Evolutionary conservation across 2,797 vertebrate genomes (phyloP).

Genomic region (Florisuga fusca): DNA sequence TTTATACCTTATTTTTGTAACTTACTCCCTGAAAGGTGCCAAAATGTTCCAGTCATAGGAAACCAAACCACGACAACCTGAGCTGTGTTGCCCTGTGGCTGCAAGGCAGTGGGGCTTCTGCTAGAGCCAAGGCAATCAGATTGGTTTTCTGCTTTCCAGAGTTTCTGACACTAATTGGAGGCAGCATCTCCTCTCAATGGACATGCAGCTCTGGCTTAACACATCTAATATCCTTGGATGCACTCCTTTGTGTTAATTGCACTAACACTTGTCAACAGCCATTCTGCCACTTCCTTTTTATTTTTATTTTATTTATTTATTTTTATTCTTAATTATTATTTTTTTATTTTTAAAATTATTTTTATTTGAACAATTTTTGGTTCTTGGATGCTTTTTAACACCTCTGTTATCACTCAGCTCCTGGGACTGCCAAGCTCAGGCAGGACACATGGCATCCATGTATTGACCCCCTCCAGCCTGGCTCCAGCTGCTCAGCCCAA

Average conservation of each 20-base stretch:
- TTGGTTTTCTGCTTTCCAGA: not conserved
- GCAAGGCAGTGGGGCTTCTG: not conserved
- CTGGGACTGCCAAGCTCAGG: not conserved
- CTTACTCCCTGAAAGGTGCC: not conserved
- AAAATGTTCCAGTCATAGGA: not conserved
- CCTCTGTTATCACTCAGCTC: not conserved
- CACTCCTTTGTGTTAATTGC: conserved; percentile 24
- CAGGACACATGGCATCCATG: not conserved
- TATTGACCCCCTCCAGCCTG: not conserved
- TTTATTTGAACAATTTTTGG: not conserved
- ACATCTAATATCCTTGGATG: not conserved
- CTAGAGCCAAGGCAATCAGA: not conserved
- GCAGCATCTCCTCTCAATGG: not conserved
- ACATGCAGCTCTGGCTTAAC: not conserved
- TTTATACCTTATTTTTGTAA: not conserved
- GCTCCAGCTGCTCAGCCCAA: not conserved
- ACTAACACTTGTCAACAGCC: not conserved
- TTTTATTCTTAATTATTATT: too few relatives aligned
- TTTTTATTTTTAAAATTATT: too few relatives aligned
- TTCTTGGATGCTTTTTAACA: not conserved
- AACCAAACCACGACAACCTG: not conserved
- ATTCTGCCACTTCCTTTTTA: not conserved
- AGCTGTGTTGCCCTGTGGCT: not conserved
- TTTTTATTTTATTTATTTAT: too few relatives aligned
- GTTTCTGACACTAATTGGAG: not conserved